Percentiles rank a stretch among this genome's conserved stretches.
phyloP scores from a whole-genome alignment of 2,113 vertebrate species.

The Epinephelus lanceolatus region DNA sequence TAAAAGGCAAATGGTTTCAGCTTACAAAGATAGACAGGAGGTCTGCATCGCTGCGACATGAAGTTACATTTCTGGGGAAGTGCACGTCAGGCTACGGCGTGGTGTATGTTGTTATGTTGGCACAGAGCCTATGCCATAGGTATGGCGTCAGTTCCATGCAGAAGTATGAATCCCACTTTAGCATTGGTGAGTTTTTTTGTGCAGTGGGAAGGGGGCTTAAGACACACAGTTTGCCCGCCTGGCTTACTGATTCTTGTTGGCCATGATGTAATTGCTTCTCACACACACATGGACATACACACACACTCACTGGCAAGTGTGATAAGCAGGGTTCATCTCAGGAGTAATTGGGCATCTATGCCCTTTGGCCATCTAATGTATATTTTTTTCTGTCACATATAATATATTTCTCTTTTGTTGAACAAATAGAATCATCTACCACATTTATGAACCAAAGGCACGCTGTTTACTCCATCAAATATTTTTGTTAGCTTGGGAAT shows the following conservation, averaged over 20 bases:
- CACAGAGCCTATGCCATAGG: too few species aligned
- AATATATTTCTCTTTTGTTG: conserved; percentile 50
- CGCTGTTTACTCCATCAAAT: conserved; percentile 61
- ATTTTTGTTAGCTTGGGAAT: conserved; percentile 67
- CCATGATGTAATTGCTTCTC: conserved; percentile 10
- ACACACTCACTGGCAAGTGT: conserved; percentile 19
- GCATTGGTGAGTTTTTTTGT: too few species aligned
- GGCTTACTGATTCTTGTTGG: background rate
- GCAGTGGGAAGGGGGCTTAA: too few species aligned
- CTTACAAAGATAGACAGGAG: too few species aligned
- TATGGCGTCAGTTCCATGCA: too few species aligned
- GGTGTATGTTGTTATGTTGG: too few species aligned
- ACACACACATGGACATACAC: background rate
- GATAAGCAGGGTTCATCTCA: conserved; percentile 56
- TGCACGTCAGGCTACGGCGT: too few species aligned
- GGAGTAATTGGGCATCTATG: conserved; percentile 26
- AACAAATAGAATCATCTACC: conserved; percentile 64
- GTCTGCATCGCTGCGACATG: too few species aligned
- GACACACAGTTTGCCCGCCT: background rate
- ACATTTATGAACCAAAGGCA: conserved; percentile 55
- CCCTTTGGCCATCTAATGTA: conserved; percentile 40
- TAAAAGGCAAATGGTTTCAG: too few species aligned
- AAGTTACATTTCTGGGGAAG: too few species aligned
- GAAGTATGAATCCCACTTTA: too few species aligned
- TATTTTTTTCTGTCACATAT: conserved; percentile 41